phyloP scores from a whole-genome alignment of 1,140 invertebrate genomes.

The Asobara japonica region DNA sequence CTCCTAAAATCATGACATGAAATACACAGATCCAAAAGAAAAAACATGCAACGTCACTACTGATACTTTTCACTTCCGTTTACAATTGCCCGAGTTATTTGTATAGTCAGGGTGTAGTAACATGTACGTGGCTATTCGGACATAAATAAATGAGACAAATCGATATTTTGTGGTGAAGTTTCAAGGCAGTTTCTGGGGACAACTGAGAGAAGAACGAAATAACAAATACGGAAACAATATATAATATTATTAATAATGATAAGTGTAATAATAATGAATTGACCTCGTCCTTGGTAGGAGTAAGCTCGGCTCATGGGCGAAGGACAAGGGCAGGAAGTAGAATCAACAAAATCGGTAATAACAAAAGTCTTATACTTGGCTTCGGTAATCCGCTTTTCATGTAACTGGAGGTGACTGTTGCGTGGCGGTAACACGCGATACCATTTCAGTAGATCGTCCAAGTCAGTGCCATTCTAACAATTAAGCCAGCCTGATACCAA shows the following conservation, averaged over 20 bases:
- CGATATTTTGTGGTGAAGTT: conserved; percentile 49
- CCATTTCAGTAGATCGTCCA: conserved; percentile 37
- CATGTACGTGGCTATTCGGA: conserved; percentile 30
- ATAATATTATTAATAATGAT: no score
- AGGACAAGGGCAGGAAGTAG: conserved; percentile 7
- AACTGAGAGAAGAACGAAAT: conserved; percentile 16
- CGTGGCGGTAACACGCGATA: conserved; percentile 41
- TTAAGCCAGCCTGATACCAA: no score
- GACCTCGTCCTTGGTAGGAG: neutral
- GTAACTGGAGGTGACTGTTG: conserved; percentile 49
- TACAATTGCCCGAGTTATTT: conserved; percentile 11
- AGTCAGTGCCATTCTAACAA: neutral
- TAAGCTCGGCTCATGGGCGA: neutral
- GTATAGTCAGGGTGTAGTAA: conserved; percentile 17
- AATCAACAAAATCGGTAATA: conserved; percentile 41
- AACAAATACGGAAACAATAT: neutral
- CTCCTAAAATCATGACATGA: no score
- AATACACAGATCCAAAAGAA: neutral
- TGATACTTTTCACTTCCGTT: conserved; percentile 7
- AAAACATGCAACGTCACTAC: neutral
- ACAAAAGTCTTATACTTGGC: conserved; percentile 41
- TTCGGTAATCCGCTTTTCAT: conserved; percentile 59
- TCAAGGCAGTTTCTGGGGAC: conserved; percentile 43
- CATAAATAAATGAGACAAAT: conserved; percentile 42
- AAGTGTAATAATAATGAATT: neutral